A percentile compares a stretch with the other conserved stretches of the same genome.
Conservation (phyloP, 2,888 invertebrate species). For the Drosophila rellima region DNA sequence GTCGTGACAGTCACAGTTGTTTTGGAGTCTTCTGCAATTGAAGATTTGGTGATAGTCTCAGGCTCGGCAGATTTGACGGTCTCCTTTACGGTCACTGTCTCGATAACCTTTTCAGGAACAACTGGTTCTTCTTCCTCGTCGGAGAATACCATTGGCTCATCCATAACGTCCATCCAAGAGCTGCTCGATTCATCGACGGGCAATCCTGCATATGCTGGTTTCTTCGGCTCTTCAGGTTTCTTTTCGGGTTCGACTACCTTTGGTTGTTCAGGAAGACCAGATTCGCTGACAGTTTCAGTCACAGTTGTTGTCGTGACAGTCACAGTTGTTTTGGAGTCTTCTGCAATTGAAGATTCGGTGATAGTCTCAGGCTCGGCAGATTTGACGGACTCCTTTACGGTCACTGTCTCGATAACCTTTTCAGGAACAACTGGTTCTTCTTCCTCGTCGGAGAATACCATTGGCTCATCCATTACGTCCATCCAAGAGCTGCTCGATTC, state of each 20-base stretch:
- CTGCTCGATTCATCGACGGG: slow-evolving; percentile 68
- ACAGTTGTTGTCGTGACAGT: slow-evolving; percentile 14
- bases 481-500: slow-evolving; percentile 81
- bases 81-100: background rate
- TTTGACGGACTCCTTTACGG: background rate
- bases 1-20: background rate
- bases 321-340: background rate
- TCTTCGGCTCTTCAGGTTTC: slow-evolving; percentile 54
- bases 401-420: slow-evolving; percentile 2
- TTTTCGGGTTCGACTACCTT: slow-evolving; percentile 15
- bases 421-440: slow-evolving; percentile 25
- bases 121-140: slow-evolving; percentile 51
- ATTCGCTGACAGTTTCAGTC: slow-evolving; percentile 8
- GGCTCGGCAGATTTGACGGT: background rate
- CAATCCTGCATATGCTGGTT: slow-evolving; percentile 75
- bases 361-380: slow-evolving; percentile 27
- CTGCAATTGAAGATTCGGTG: slow-evolving; percentile 35
- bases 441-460: slow-evolving; percentile 73
- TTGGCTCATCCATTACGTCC: slow-evolving; percentile 82
- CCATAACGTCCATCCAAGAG: slow-evolving; percentile 82
- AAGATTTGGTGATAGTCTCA: background rate
- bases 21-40: background rate
- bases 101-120: background rate
- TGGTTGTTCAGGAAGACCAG: background rate
- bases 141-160: slow-evolving; percentile 84